A percentile compares a stretch with the other conserved stretches of the same genome.
Evolutionary conservation across 1,140 invertebrate genomes (phyloP).

Genomic region (Melitaea cinxia): DNA sequence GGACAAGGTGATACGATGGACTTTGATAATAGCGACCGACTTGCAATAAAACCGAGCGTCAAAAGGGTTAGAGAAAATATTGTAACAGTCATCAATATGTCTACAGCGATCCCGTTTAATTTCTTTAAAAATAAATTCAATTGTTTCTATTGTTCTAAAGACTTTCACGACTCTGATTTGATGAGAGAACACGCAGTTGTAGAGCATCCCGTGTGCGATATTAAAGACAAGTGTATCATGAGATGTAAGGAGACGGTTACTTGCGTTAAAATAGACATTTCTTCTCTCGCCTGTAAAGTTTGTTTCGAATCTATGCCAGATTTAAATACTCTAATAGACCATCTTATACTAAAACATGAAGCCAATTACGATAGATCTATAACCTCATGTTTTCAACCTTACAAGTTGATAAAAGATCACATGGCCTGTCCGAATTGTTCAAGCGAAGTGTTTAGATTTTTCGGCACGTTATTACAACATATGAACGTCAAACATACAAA

Average conservation of each 20-base stretch:
- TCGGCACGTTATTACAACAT: conserved; percentile 71
- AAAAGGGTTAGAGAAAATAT: conserved; percentile 73
- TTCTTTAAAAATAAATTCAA: conserved; percentile 76
- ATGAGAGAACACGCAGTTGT: conserved; percentile 67
- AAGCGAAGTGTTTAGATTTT: conserved; percentile 65
- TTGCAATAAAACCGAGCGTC: conserved; percentile 60
- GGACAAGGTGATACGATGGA: conserved; percentile 61
- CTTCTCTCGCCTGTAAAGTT: conserved; percentile 64
- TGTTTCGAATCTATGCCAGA: conserved; percentile 63
- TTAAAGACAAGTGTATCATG: conserved; percentile 64
- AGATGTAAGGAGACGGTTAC: conserved; percentile 68
- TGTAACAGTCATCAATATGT: conserved; percentile 70
- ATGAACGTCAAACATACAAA: conserved; percentile 71
- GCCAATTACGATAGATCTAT: conserved; percentile 70
- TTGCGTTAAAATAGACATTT: conserved; percentile 73
- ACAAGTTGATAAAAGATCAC: conserved; percentile 65
- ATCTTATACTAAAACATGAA: conserved; percentile 63
- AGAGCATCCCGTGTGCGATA: conserved; percentile 65
- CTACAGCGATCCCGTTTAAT: conserved; percentile 73
- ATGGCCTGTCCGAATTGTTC: conserved; percentile 70
- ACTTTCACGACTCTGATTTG: conserved; percentile 65
- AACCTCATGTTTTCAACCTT: conserved; percentile 70
- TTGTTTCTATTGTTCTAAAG: conserved; percentile 74
- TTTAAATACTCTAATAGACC: conserved; percentile 61
- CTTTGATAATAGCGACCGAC: conserved; percentile 52